These are phyloP conservation scores for Phocoena sinus DNA, from an alignment of 2,113 vertebrate species.

Conservation along the genomic window DNA sequence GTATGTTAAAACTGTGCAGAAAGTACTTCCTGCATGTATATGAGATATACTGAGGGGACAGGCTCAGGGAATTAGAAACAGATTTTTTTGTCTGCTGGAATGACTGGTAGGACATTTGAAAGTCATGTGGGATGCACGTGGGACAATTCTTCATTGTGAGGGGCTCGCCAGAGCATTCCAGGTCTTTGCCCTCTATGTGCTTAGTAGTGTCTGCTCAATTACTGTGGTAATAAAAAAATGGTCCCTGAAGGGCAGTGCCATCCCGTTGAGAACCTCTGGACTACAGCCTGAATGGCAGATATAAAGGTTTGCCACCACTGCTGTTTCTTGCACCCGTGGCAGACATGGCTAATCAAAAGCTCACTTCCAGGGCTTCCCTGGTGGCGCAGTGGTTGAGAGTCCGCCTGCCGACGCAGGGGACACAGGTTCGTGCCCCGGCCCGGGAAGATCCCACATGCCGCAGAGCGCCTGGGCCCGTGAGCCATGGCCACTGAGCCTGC, in stretches of 20 bases:
- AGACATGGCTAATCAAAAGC: slow-evolving; percentile 32
- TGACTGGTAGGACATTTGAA: not conserved
- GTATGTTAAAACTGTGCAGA: not conserved
- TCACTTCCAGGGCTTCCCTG: not conserved
- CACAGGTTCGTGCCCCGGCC: too few species aligned
- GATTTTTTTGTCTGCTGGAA: not conserved
- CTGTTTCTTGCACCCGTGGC: not conserved
- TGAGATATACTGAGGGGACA: not conserved
- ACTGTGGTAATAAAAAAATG: not conserved
- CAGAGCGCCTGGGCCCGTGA: too few species aligned
- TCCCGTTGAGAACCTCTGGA: not conserved
- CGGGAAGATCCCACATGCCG: too few species aligned
- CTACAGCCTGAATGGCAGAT: not conserved
- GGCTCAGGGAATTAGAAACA: not conserved
- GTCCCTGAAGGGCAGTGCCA: not conserved
- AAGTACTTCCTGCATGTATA: not conserved
- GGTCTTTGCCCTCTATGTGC: not conserved
- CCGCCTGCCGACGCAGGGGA: too few species aligned
- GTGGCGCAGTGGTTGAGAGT: too few species aligned
- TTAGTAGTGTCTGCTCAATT: not conserved
- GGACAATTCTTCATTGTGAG: not conserved
- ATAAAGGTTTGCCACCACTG: not conserved
- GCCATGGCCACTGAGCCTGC: too few species aligned
- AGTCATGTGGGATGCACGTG: not conserved
- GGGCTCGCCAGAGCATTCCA: not conserved